Evolutionary conservation across 2,888 invertebrate genomes (phyloP).

Genomic region (Acanthococcus lagerstroemiae): DNA sequence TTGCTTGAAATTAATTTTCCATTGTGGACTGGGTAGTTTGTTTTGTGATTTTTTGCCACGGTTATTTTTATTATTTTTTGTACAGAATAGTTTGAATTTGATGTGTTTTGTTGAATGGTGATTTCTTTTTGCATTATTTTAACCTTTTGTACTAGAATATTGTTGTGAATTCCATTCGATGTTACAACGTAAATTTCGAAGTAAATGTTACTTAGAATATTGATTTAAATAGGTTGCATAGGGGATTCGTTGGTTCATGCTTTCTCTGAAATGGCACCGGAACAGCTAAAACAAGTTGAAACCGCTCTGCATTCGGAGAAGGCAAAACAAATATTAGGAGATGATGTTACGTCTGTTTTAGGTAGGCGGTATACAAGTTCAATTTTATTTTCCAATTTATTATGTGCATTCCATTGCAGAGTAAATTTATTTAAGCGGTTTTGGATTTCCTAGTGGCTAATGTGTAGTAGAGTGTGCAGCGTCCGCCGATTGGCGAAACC

Average conservation of each 20-base stretch:
- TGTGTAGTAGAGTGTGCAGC: no score
- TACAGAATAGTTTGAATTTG: not conserved
- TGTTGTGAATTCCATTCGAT: not conserved
- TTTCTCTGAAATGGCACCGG: constrained; percentile 46
- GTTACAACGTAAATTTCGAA: not conserved
- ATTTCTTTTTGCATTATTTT: not conserved
- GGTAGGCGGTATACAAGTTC: constrained; percentile 39
- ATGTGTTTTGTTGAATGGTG: not conserved
- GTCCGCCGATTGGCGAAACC: no score
- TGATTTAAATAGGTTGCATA: constrained; percentile 27
- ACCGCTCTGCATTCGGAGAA: constrained; percentile 47
- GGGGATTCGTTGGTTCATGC: constrained; percentile 42
- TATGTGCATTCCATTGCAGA: not conserved
- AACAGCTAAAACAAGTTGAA: constrained; percentile 46
- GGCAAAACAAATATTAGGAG: constrained; percentile 47
- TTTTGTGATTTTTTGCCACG: not conserved
- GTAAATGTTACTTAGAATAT: constrained; percentile 11
- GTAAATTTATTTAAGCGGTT: no score
- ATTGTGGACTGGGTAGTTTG: not conserved
- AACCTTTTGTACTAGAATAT: no score
- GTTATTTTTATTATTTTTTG: no score
- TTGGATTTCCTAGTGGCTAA: no score
- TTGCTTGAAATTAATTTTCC: no score
- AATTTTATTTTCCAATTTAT: not conserved
- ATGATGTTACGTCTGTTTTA: constrained; percentile 45